A percentile compares a stretch with the other conserved stretches of the same genome.
These are phyloP conservation scores for Copidosoma floridanum DNA, from an alignment of 1,140 invertebrate species.

Conservation along the genomic window DNA sequence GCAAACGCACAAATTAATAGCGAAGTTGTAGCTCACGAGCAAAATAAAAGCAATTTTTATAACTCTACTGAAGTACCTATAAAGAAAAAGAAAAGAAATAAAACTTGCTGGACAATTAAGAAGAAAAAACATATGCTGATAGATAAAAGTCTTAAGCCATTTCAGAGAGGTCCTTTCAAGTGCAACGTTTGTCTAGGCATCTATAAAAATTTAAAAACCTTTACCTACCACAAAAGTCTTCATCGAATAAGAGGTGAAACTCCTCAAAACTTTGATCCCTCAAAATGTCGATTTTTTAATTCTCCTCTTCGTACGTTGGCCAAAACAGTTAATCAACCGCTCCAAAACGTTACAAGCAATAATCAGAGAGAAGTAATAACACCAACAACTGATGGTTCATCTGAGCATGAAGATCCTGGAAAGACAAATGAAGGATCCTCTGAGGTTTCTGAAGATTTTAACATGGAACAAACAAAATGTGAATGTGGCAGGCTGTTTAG, in stretches of 20 bases:
- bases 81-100: slow-evolving; percentile 21
- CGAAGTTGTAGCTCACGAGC: too few relatives aligned
- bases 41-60: background rate
- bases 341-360: too few relatives aligned
- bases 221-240: slow-evolving; percentile 23
- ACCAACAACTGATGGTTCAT: too few relatives aligned
- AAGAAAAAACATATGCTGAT: slow-evolving; percentile 10
- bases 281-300: slow-evolving; percentile 30
- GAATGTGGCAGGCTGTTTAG: slow-evolving; percentile 45
- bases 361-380: too few relatives aligned
- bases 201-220: slow-evolving; percentile 22
- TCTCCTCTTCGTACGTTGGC: slow-evolving; percentile 16
- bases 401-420: too few relatives aligned
- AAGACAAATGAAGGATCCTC: too few relatives aligned
- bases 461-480: too few relatives aligned
- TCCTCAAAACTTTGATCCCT: slow-evolving; percentile 34
- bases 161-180: background rate
- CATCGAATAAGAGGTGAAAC: slow-evolving; percentile 38
- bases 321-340: background rate
- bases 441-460: too few relatives aligned
- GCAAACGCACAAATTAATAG: background rate
- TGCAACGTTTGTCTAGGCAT: slow-evolving; percentile 36
- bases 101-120: slow-evolving; percentile 19
- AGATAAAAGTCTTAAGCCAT: background rate
- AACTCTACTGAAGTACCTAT: background rate